Conservation (phyloP, 2,113 vertebrate genomes). For the Phylloscopus trochilus region DNA sequence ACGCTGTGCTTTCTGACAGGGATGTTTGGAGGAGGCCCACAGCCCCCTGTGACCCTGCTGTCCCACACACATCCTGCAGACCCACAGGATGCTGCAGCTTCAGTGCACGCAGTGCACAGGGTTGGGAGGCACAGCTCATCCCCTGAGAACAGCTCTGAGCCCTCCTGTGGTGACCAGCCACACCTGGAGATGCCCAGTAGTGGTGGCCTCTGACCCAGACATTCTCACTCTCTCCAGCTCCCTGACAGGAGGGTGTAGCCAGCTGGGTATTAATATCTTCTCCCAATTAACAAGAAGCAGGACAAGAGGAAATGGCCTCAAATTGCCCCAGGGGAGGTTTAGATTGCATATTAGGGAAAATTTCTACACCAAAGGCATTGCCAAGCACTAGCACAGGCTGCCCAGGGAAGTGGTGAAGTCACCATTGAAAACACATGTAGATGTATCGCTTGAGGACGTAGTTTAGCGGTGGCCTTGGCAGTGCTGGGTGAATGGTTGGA, state of each 20-base stretch:
- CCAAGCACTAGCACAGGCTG: background rate
- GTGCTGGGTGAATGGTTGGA: rapidly evolving
- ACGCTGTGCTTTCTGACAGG: background rate
- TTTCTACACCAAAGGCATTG: background rate
- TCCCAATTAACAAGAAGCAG: background rate
- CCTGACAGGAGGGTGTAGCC: background rate
- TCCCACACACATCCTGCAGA: background rate
- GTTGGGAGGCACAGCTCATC: background rate
- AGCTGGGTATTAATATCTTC: background rate
- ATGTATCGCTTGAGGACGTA: background rate
- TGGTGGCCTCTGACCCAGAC: background rate
- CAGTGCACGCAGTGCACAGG: background rate
- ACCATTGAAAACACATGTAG: too few species aligned
- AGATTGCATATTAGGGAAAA: background rate
- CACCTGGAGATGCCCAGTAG: rapidly evolving
- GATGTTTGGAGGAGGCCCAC: background rate
- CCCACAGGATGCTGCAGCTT: background rate
- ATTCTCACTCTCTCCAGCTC: background rate
- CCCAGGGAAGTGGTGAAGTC: background rate
- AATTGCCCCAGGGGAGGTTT: background rate
- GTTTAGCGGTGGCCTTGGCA: background rate
- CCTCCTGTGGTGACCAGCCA: background rate
- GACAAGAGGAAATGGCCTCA: background rate
- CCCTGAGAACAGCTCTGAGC: background rate
- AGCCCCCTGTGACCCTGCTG: background rate